Base-by-base conservation (phyloP, 2,888 invertebrate species). In the Apamea epomidion region DNA sequence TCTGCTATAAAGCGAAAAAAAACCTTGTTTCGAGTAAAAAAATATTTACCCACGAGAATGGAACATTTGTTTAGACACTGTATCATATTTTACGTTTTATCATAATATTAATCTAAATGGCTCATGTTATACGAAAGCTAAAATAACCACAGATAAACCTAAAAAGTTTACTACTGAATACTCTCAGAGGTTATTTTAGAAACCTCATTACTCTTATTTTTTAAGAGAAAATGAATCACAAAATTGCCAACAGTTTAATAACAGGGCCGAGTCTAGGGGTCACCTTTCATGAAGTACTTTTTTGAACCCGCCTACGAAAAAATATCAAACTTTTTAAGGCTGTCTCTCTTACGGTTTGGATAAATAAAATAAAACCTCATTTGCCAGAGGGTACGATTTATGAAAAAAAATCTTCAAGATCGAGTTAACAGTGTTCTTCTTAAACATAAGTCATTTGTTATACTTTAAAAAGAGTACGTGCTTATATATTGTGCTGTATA, bases 221-320 rank as follows among this genome's bases (percentile, higher is more conserved):
- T 77, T 60, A 25, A 60, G 37, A 76, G 68, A 84, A 87, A 87
- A 87, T 78, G 71, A 78, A 84, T 87, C 76, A 77, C 79, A 51
- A 82, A 87, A 87, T 82, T 87, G 80, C 76, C 64, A 76, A 70
- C 78, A 75, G 74, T 82, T 87, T 87, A 87, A 78, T 85, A 80
- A 85, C 67, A 85, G 71, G 85, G 78, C 37, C 62, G 45, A 48
- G 78, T 74, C 68, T 76, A 76, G 78, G 70, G 87, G 85, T 87
- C 85, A 87, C 78, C 76, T 85, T 80, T 75, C 82, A 74, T 74
- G 16, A 76, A 70, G 74, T 21, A 77, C 62, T 77, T 78, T 87
- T 86, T 78, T 71, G 69, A 80, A 78, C 76, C 80, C 72, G 67
- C 70, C 58, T 45, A 69, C 72, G 42, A 76, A 80, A 87, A 82